Base-by-base conservation (phyloP, 30 jellyfish, hydroid and myxozoan species). In the Aurelia aurita complex sp. Pacific region DNA sequence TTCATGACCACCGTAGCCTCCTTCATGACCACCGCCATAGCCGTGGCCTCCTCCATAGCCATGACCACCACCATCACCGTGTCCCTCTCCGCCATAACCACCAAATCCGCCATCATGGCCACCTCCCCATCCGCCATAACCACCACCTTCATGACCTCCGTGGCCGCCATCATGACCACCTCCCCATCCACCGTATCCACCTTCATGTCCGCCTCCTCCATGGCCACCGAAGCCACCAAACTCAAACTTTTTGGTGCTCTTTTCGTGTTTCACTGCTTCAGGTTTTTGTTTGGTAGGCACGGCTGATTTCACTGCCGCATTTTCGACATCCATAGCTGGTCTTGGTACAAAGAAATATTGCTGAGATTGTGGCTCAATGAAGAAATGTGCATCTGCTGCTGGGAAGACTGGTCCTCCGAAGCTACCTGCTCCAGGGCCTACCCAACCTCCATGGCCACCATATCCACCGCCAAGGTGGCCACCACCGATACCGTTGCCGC, bases 21-120 rank as follows among this genome's bases (percentile, higher is more conserved):
- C 86, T 1, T 82, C 78, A 29, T 62, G 65, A 6, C 95, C 97
- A 7, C 94, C 97, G 34, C 65, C 90, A 60, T 85, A 92, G 18
- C 98, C 98, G 4, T 78, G 89, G 0, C 88, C 97, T 50, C 88
- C 98, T 17, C 88, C 98, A 34, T 91, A 92, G 18, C 82, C 90
- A 64, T 63, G 81, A 29, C 80, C 90, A 32, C 90, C 96, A 18
- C 57, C 86, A 53, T 63, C 66, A 1, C 89, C 92, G 8, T 9
- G 36, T 10, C 90, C 89, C 40, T 46, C 19, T 46, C 89, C 96
- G 16, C 68, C 68, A 42, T 63, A 64, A 2, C 32, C n/a, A 1
- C 96, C 96, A 43, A 75, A 77, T 33, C 86, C 93, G 51, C 91
- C 94, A 35, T 72, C 83, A 13, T 84, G 94, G 53, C 79, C 89